A percentile compares a stretch with the other conserved stretches of the same genome.
Conservation (phyloP, 2,797 vertebrate species). For the Yasuhikotakia modesta region DNA sequence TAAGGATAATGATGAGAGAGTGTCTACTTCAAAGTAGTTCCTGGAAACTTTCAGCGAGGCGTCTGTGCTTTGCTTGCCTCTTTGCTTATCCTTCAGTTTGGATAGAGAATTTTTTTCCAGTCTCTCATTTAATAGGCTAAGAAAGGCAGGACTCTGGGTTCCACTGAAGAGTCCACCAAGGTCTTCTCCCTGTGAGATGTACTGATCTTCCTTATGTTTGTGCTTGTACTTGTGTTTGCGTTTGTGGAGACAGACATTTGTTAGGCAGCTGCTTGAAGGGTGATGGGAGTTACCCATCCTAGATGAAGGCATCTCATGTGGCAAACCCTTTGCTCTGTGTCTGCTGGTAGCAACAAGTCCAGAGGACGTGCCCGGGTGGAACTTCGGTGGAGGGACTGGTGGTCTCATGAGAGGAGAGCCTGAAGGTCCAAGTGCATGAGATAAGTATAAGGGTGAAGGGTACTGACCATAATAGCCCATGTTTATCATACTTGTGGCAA, state of each 20-base stretch:
- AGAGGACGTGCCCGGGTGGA: conserved; percentile 88
- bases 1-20: conserved; percentile 85
- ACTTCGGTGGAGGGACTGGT: conserved; percentile 91
- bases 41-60: conserved; percentile 77
- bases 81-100: conserved; percentile 92
- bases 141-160: conserved; percentile 84
- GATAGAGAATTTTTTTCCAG: conserved; percentile 82
- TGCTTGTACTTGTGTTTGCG: conserved; percentile 99
- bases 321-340: conserved; percentile 83
- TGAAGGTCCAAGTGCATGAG: conserved; percentile 88
- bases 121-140: conserved; percentile 82
- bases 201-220: conserved; percentile 95
- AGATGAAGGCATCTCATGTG: conserved; percentile 79
- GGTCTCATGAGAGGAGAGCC: conserved; percentile 95
- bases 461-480: conserved; percentile 96
- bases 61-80: conserved; percentile 70
- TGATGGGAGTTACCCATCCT: conserved; percentile 78
- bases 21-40: conserved; percentile 88
- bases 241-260: conserved; percentile 91
- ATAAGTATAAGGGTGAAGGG: conserved; percentile 90
- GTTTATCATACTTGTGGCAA: conserved; percentile 85
- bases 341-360: conserved; percentile 85
- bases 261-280: conserved; percentile 72
- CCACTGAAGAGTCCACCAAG: conserved; percentile 91
- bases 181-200: conserved; percentile 85